These are phyloP conservation scores for Euwallacea similis DNA, from an alignment of 1,140 invertebrate genomes.

Conservation along the genomic window DNA sequence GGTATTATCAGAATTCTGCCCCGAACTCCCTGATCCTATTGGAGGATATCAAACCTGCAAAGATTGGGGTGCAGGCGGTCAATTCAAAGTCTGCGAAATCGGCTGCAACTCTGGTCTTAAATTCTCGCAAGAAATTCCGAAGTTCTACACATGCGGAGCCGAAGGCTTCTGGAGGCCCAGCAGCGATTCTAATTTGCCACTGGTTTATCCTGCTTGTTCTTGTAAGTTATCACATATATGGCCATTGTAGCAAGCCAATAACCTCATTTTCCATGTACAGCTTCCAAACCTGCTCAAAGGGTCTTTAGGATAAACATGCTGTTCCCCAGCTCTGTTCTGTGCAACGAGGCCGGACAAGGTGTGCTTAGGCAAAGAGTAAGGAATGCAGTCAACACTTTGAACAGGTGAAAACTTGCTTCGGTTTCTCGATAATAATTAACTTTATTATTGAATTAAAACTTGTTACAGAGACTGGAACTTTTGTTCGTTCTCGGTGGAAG, in stretches of 20 bases:
- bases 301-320: constrained; percentile 92
- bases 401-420: constrained; percentile 50
- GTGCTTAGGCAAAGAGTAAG: constrained; percentile 86
- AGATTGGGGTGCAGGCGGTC: constrained; percentile 94
- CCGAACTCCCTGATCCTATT: constrained; percentile 80
- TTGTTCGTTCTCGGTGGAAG: constrained; percentile 85
- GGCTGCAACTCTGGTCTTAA: constrained; percentile 81
- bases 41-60: constrained; percentile 89
- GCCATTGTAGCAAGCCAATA: not conserved
- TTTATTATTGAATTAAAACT: not conserved
- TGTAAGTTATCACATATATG: constrained; percentile 58
- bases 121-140: constrained; percentile 88
- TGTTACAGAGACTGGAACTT: constrained; percentile 83
- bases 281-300: constrained; percentile 80
- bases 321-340: constrained; percentile 90
- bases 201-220: constrained; percentile 90
- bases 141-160: constrained; percentile 94
- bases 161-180: constrained; percentile 96
- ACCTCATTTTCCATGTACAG: constrained; percentile 53
- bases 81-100: constrained; percentile 92
- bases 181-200: constrained; percentile 71
- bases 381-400: constrained; percentile 84
- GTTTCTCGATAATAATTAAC: no score
- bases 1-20: constrained; percentile 88
- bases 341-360: constrained; percentile 90